A percentile compares a stretch with the other conserved stretches of the same genome.
phyloP scores from a whole-genome alignment of 92 coral and sea anemone species.

The Actinostola sp. region DNA sequence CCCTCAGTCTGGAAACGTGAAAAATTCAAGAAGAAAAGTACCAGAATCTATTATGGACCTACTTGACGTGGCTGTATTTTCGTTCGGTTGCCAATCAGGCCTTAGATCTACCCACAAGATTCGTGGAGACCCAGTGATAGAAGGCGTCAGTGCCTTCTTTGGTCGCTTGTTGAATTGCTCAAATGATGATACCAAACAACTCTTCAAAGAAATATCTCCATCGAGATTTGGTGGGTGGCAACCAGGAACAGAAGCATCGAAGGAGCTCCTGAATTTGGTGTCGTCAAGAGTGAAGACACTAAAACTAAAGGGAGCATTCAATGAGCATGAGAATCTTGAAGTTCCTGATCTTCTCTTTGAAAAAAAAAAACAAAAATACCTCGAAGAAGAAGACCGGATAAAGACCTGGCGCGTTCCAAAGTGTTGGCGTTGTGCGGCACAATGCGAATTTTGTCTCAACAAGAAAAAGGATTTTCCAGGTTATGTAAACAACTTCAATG shows the following conservation, averaged over 20 bases:
- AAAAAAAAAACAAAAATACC: conserved; percentile 9
- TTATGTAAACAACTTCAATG: too few species aligned
- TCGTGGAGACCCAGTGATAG: conserved; percentile 42
- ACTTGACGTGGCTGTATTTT: conserved; percentile 35
- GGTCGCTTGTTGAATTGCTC: conserved; percentile 31
- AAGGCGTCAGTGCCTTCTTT: conserved; percentile 37
- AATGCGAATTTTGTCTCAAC: conserved; percentile 51
- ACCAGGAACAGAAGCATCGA: conserved; percentile 44
- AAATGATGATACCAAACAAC: conserved; percentile 15
- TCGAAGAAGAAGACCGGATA: conserved; percentile 31
- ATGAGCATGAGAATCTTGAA: conserved; percentile 13
- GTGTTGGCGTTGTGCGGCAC: conserved; percentile 55
- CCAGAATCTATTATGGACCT: conserved; percentile 13
- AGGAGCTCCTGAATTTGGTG: conserved; percentile 46
- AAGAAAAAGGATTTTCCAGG: too few species aligned
- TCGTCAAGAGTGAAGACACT: conserved; percentile 41
- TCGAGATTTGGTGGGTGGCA: conserved; percentile 34
- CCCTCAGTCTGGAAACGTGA: too few species aligned
- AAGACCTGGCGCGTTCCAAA: not conserved
- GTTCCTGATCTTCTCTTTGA: conserved; percentile 28
- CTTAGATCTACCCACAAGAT: conserved; percentile 29
- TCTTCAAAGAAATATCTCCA: conserved; percentile 29
- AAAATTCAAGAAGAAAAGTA: conserved; percentile 4
- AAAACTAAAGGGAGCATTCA: conserved; percentile 19
- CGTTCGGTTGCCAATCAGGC: conserved; percentile 26